These are phyloP conservation scores for Peromyscus polionotus DNA, from an alignment of 2,113 vertebrate species.

Conservation along the genomic window DNA sequence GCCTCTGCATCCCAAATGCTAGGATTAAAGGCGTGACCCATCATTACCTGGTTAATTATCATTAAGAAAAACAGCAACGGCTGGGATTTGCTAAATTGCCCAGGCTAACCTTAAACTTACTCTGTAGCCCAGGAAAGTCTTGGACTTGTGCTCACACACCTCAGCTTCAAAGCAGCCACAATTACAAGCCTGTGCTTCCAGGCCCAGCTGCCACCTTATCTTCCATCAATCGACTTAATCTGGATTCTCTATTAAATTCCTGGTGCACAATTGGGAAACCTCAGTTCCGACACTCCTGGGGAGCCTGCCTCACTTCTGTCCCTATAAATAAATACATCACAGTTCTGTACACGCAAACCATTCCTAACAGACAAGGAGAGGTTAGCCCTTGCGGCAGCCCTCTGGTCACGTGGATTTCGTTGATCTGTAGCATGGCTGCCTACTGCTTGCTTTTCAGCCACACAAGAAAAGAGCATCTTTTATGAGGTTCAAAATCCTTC, in stretches of 20 bases:
- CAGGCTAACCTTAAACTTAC: neutral
- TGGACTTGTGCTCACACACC: neutral
- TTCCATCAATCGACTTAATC: neutral
- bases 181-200: neutral
- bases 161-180: neutral
- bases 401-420: neutral
- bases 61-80: neutral
- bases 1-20: neutral
- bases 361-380: neutral
- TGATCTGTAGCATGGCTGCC: neutral
- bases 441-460: neutral
- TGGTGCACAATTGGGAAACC: neutral
- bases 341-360: neutral
- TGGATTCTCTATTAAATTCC: slow-evolving; percentile 27
- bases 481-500: neutral
- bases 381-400: neutral
- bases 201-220: neutral
- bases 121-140: neutral
- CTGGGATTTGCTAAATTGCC: neutral
- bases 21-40: neutral
- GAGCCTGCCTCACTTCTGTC: neutral
- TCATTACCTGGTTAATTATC: neutral
- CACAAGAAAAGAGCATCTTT: neutral
- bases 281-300: neutral
- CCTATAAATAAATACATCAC: neutral